phyloP scores from a whole-genome alignment of 1,140 invertebrate species.

The Latrodectus geometricus region DNA sequence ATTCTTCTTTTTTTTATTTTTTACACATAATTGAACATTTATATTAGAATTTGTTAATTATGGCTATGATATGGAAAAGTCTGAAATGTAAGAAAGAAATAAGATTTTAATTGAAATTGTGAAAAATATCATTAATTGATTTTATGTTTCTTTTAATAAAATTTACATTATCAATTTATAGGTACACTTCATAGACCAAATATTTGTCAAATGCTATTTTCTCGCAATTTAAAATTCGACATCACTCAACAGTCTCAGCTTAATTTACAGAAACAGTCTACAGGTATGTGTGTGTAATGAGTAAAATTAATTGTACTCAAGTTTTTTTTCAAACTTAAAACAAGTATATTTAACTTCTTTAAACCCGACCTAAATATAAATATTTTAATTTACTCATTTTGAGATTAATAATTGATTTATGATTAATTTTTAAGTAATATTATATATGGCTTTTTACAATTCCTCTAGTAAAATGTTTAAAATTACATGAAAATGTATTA shows the following conservation, averaged over 20 bases:
- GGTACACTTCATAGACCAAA: conserved; percentile 1
- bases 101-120: not conserved
- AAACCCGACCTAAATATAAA: no score
- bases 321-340: no score
- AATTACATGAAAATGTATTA: no score
- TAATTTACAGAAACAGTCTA: not conserved
- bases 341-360: no score
- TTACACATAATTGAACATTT: not conserved
- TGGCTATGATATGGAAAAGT: conserved; percentile 17
- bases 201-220: not conserved
- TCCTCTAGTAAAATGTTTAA: no score
- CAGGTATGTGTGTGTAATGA: not conserved
- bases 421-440: no score
- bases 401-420: no score
- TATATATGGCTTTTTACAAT: no score
- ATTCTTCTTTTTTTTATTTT: not conserved
- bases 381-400: no score
- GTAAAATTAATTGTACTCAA: no score
- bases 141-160: not conserved
- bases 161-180: not conserved
- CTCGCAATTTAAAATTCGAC: conserved; percentile 1
- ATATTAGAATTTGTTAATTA: not conserved
- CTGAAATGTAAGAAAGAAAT: not conserved
- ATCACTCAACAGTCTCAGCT: not conserved
- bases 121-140: not conserved